Base-by-base conservation (phyloP, 2,888 invertebrate genomes). In the Celastrina argiolus region DNA sequence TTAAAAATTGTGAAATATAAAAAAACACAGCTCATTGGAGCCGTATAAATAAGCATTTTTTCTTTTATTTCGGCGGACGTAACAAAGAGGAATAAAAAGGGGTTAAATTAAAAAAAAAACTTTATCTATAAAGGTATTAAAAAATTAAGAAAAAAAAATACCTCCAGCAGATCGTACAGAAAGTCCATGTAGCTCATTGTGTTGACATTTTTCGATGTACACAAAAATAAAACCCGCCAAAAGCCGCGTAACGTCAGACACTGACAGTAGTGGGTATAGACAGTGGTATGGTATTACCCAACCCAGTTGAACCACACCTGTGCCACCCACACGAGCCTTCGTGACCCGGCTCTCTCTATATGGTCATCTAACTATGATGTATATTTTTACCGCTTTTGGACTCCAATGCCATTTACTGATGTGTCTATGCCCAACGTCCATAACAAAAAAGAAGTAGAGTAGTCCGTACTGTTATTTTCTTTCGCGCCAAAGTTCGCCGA, bases 181-280 rank as follows among this genome's bases (percentile, higher is more conserved):
- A 88, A 87, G 66, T 87, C 85, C 70, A 88, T 85, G 74, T 87
- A 88, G 76, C 82, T 85, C 86, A 88, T 88, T 80, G 66, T 69
- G 69, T 51, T 45, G 63, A 45, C 56, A 63, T 63, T 26, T 63
- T 59, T 56, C 31, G 59, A 36, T 58, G 39, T 63, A 36, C 67
- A 73, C 67, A 70, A 72, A 74, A 68, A 70, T 69, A 67, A 65
- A 64, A 64, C 45, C 63, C 16, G 28, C 42, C 36, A 56, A 59
- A 70, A 65, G 67, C 28, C 67, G 51, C 31, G 42, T 56, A 42
- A 63, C 22, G 51, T 22, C 22, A 22, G 51, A 66, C 51, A 69
- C 66, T 67, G 64, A 5, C 45, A 45, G 45, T 12, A 3, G 45
- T 7, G 31, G 2, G 6, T 31, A 5, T 31, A 58, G 59, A 16